phyloP scores from a whole-genome alignment of 2,113 vertebrate genomes.

The Anolis carolinensis region DNA sequence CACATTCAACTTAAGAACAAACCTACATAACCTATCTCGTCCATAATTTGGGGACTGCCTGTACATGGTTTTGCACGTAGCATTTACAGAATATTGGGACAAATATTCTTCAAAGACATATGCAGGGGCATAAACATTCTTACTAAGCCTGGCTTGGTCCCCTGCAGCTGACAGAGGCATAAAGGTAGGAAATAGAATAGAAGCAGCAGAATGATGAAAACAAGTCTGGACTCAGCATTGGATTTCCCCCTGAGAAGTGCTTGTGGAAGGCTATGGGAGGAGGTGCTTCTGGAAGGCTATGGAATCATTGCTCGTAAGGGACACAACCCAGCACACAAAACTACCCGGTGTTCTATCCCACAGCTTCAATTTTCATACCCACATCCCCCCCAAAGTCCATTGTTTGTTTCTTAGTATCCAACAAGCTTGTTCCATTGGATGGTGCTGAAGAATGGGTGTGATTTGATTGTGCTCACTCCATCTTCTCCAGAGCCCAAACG shows the following conservation, averaged over 20 bases:
- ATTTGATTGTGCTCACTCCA: conserved; percentile 88
- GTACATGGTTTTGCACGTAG: not conserved
- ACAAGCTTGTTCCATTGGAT: conserved; percentile 86
- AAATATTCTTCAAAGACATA: not conserved
- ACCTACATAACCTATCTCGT: too few species aligned
- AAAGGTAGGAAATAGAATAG: conserved; percentile 11
- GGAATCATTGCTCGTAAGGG: not conserved
- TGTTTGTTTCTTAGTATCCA: conserved; percentile 31
- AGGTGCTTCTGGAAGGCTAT: not conserved
- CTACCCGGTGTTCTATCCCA: not conserved
- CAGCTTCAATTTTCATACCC: not conserved
- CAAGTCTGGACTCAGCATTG: too few species aligned
- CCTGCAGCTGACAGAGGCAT: not conserved
- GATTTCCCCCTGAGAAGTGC: not conserved
- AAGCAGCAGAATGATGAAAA: not conserved
- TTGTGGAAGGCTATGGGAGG: not conserved
- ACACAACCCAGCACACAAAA: not conserved
- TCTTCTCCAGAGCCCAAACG: conserved; percentile 87
- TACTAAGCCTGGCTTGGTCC: not conserved
- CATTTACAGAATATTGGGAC: not conserved
- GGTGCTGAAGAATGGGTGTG: conserved; percentile 90
- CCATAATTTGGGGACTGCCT: too few species aligned
- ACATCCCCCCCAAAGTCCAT: not conserved
- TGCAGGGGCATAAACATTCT: not conserved
- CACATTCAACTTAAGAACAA: too few species aligned